Evolutionary conservation across 2,797 vertebrate species (phyloP).

Genomic region (Neostethus bicornis): DNA sequence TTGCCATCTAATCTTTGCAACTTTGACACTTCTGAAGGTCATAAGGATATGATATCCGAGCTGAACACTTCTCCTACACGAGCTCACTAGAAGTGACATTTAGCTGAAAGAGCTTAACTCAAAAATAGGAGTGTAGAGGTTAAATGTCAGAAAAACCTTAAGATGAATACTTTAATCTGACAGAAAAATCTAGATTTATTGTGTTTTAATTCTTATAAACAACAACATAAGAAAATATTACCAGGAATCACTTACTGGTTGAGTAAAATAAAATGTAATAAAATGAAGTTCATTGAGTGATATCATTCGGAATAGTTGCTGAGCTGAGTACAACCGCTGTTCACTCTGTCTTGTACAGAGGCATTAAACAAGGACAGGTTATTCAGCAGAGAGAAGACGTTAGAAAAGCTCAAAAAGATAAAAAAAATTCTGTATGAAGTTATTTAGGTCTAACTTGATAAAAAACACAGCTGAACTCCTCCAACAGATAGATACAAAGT

Average conservation of each 20-base stretch:
- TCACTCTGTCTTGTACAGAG: no score
- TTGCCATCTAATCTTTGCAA: background rate
- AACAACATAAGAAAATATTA: background rate
- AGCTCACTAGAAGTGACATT: background rate
- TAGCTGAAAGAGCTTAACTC: background rate
- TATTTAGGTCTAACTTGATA: no score
- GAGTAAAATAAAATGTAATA: background rate
- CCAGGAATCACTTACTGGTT: background rate
- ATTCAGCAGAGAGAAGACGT: no score
- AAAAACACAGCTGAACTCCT: no score
- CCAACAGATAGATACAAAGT: no score
- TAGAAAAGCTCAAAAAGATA: no score
- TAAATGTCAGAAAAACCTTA: background rate
- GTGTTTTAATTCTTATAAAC: background rate
- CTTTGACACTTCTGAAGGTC: background rate
- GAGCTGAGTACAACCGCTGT: no score
- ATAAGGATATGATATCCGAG: background rate
- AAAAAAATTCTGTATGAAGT: no score
- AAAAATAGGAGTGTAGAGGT: background rate
- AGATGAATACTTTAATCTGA: background rate
- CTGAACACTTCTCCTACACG: background rate
- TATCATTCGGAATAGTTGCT: no score
- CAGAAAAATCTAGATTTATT: background rate
- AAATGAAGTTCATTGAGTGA: background rate
- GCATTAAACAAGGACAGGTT: no score